phyloP scores from a whole-genome alignment of 2,797 vertebrate genomes.

The Cynopterus sphinx region DNA sequence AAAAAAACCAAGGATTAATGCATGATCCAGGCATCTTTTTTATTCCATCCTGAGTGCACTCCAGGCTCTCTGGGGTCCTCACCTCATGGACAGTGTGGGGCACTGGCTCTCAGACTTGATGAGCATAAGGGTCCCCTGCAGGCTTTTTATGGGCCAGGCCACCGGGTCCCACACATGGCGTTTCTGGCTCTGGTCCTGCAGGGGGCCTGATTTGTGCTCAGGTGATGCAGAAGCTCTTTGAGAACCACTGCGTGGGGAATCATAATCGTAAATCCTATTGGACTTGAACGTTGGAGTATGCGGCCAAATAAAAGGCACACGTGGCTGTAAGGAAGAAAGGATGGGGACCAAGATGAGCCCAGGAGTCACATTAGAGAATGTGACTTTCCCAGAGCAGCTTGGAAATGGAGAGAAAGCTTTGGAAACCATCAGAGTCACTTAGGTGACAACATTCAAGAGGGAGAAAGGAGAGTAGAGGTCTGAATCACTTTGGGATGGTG shows the following conservation, averaged over 20 bases:
- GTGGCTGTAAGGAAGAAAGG: background rate
- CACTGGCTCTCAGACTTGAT: background rate
- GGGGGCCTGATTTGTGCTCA: background rate
- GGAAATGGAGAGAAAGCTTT: background rate
- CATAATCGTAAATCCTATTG: background rate
- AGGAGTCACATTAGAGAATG: background rate
- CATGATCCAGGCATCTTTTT: background rate
- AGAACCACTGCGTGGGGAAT: background rate
- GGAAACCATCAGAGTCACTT: background rate
- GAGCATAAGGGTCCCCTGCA: fast-evolving
- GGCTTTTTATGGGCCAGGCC: too few species aligned
- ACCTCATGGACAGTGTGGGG: background rate
- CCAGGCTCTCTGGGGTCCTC: background rate
- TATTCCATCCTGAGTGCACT: background rate
- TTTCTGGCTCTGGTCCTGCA: too few species aligned
- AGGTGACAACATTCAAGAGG: background rate
- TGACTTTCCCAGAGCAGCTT: background rate
- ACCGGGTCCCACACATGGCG: too few species aligned
- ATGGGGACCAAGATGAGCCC: background rate
- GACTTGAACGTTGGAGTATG: background rate
- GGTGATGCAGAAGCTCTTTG: background rate
- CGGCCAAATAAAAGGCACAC: background rate
- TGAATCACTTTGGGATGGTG: too few species aligned
- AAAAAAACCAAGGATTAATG: background rate
- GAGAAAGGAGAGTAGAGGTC: background rate